phyloP scores from a whole-genome alignment of 2,888 invertebrate genomes.

The Ceriagrion tenellum region DNA sequence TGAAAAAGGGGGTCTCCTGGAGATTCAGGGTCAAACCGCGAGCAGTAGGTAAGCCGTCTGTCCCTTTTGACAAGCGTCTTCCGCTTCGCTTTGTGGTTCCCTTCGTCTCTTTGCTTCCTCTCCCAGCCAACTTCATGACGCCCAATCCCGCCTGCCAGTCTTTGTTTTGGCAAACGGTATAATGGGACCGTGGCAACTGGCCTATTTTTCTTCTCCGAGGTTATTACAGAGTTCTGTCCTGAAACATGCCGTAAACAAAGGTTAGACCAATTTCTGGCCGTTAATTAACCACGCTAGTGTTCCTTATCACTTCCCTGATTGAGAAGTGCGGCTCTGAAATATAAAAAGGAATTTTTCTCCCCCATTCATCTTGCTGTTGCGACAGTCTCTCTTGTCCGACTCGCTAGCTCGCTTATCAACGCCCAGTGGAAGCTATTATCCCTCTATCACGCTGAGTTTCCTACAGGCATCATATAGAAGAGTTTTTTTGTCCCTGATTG shows the following conservation, averaged over 20 bases:
- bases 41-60: neutral
- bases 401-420: too few relatives aligned
- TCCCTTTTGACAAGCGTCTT: neutral
- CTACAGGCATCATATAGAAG: too few relatives aligned
- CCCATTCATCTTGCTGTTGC: too few relatives aligned
- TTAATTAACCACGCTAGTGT: neutral
- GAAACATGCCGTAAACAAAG: neutral
- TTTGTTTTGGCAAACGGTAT: slow-evolving; percentile 9
- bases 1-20: neutral
- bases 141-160: neutral
- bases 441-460: too few relatives aligned
- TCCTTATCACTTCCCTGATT: neutral
- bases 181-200: slow-evolving; percentile 27
- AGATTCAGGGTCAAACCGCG: neutral
- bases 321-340: neutral
- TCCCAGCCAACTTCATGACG: neutral
- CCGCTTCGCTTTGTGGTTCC: neutral
- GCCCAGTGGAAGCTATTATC: too few relatives aligned
- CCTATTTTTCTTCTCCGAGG: slow-evolving; percentile 2
- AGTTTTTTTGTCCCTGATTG: too few relatives aligned
- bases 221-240: neutral
- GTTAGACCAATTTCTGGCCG: neutral
- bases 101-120: neutral
- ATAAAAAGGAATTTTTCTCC: too few relatives aligned
- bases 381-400: too few relatives aligned